Conservation (phyloP, 2,797 vertebrate genomes). For the Acanthopagrus latus region DNA sequence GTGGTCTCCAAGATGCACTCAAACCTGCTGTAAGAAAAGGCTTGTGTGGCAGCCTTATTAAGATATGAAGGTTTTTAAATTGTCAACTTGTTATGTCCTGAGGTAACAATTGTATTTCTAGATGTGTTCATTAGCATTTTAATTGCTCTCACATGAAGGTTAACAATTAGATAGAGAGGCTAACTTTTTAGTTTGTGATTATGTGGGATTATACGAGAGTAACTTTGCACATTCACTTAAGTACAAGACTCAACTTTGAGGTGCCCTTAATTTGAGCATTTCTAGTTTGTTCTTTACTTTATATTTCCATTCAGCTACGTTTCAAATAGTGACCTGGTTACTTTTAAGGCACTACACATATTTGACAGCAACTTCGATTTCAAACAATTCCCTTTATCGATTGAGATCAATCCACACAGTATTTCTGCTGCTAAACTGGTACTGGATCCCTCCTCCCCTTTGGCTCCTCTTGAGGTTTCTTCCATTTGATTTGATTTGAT, state of each 20-base stretch:
- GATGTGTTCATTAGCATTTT: background rate
- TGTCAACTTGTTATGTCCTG: background rate
- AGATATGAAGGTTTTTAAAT: conserved; percentile 15
- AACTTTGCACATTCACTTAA: background rate
- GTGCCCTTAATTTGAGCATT: background rate
- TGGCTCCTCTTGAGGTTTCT: too few species aligned
- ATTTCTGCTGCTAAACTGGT: background rate
- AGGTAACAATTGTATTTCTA: background rate
- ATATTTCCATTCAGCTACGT: background rate
- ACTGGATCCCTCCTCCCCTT: too few species aligned
- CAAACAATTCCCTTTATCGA: background rate
- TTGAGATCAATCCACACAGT: background rate
- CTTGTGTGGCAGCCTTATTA: conserved; percentile 23
- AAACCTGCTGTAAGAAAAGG: background rate
- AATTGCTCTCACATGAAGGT: conserved; percentile 25
- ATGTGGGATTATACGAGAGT: background rate
- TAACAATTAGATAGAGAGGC: background rate
- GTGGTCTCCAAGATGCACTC: conserved; percentile 30
- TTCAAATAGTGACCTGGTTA: background rate
- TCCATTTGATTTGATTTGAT: too few species aligned
- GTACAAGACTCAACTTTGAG: background rate
- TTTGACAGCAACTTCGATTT: background rate
- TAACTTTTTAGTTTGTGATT: background rate
- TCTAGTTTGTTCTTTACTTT: background rate
- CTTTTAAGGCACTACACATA: background rate